These are phyloP conservation scores for Scaptomyza montana DNA, from an alignment of 1,140 invertebrate genomes.

Conservation along the genomic window DNA sequence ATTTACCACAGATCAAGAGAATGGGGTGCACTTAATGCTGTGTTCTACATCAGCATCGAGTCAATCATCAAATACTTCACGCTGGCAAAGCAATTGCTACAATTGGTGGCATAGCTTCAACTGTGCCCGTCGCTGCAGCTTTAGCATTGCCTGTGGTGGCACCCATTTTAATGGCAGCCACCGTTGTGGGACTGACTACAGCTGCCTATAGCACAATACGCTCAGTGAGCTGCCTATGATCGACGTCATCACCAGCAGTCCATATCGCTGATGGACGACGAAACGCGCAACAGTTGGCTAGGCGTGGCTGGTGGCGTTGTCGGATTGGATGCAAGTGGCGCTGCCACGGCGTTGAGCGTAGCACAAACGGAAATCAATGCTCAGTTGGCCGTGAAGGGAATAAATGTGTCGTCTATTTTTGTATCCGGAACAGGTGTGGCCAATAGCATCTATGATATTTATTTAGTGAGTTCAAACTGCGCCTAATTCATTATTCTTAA, in stretches of 20 bases:
- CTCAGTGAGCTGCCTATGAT: conserved; percentile 54
- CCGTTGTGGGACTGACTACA: conserved; percentile 52
- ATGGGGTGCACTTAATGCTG: conserved; percentile 53
- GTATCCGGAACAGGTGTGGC: conserved; percentile 68
- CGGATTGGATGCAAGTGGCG: conserved; percentile 68
- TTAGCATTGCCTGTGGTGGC: conserved; percentile 61
- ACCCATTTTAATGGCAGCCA: conserved; percentile 59
- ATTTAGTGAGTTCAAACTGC: conserved; percentile 41
- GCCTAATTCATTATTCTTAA: background rate
- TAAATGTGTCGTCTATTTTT: conserved; percentile 68
- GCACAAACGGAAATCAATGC: conserved; percentile 34
- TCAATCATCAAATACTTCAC: conserved; percentile 42
- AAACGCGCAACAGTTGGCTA: conserved; percentile 72
- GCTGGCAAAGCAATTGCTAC: conserved; percentile 61
- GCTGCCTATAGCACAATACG: conserved; percentile 66
- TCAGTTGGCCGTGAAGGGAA: no score
- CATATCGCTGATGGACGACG: conserved; percentile 52
- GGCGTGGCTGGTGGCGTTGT: conserved; percentile 75
- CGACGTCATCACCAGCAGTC: conserved; percentile 63
- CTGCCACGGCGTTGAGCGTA: conserved; percentile 47
- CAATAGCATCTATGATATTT: conserved; percentile 66
- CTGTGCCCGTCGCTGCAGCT: conserved; percentile 57
- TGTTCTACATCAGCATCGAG: conserved; percentile 47
- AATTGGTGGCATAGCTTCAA: conserved; percentile 59
- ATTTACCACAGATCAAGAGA: conserved; percentile 34